Base-by-base conservation (phyloP, 2,113 vertebrate genomes). In the Corythoichthys intestinalis region DNA sequence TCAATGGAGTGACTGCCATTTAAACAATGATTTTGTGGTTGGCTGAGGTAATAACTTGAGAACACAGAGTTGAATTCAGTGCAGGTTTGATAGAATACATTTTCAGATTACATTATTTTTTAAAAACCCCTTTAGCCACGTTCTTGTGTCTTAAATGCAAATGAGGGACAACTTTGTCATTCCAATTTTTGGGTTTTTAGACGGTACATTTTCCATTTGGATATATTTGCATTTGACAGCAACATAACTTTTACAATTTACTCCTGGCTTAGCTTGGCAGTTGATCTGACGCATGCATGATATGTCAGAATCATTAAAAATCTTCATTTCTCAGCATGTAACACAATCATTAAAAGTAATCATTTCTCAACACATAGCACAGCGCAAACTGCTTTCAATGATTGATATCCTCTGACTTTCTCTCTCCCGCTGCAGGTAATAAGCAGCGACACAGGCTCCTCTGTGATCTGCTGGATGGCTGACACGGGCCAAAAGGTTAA, bases 401-500 rank as follows among this genome's bases (percentile, higher is more conserved):
- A 77, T 68, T 81, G 71, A 84, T 71, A 47, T 58, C 63, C 35
- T 44, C 56, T 20, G 49, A 39, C 28, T 62, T 41, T 34, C 49
- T 53, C 28, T 41, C 35, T 53, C 37, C 41, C 28, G 37, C 46
- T 60, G 70, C 79, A 94, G 93, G 92, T 94, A 71, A 93, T 95
- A 68, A 93, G 93, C 83, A 91, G 90, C 38, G 92, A 88, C 81
- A 74, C 76, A 52, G 91, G 80, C 77, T 93, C 94, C 48, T 77
- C 92, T 64, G 87, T 95, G 83, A 91, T 84, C 77, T 93, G 85
- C 87, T 96, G 90, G 93, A 91, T 90, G 80, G 85, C 91, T 81
- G 93, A 93, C 85, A 92, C 88, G 1, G 94, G 96, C 87, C 93
- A 94, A 88, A 94, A 92, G 91, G 92, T 91, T 89, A 93, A 85